Evolutionary conservation across 2,113 vertebrate genomes (phyloP).

Genomic region (Crotalus horridus): DNA sequence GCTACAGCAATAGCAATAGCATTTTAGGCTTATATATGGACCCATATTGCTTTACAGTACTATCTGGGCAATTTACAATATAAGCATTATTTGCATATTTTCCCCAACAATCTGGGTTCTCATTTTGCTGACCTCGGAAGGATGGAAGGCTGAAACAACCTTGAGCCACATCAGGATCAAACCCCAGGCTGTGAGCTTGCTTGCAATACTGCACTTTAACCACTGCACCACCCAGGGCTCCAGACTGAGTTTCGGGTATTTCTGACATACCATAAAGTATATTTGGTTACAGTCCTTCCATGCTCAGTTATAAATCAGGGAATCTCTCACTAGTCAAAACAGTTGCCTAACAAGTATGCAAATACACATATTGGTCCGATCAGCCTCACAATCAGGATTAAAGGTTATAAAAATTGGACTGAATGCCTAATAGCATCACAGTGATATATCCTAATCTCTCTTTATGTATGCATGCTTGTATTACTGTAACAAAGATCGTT

Average conservation of each 20-base stretch:
- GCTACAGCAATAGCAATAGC: not conserved
- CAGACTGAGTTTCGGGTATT: not conserved
- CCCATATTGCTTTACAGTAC: not conserved
- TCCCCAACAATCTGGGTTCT: not conserved
- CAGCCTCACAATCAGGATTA: not conserved
- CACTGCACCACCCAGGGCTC: not conserved
- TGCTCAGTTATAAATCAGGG: not conserved
- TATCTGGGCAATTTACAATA: not conserved
- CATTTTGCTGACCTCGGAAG: not conserved
- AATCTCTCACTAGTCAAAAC: not conserved
- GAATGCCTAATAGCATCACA: not conserved
- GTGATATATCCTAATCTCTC: not conserved
- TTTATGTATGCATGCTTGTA: not conserved
- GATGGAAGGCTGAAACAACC: not conserved
- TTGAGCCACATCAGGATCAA: not conserved
- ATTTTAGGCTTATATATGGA: not conserved
- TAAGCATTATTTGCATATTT: not conserved
- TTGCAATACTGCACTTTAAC: not conserved
- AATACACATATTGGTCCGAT: not conserved
- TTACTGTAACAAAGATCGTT: not conserved
- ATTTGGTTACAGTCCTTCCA: not conserved
- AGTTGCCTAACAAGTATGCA: not conserved
- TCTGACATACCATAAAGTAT: not conserved
- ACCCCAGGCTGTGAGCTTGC: not conserved
- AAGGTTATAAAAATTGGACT: not conserved